Evolutionary conservation across 2,113 vertebrate species (phyloP), one percentile per base, ranked within the genome.

Genomic region (Microtus montanus): DNA sequence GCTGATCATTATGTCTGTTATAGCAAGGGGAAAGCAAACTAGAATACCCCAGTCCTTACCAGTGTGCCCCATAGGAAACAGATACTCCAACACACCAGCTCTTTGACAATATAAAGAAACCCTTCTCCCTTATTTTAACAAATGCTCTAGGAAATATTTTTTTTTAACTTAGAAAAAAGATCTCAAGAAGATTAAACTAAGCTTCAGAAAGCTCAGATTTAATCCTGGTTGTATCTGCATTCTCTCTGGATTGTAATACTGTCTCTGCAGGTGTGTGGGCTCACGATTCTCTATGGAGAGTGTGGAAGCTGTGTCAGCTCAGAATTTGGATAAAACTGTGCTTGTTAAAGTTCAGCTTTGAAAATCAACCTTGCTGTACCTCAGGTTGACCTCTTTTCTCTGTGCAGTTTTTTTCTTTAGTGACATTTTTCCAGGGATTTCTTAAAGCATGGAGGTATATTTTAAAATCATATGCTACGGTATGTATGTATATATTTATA

Each of bases 151-250:
- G 38, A 85, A 91, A 93, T 38, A 11, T 80, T 30, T 92, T 92
- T 92, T 52, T 14, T 52, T 52, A 30, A 84, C 71, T 26, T 89
- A 78, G 19, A 66, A 77, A 61, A 49, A 49, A 22, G n/a, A 83
- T 73, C 17, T 97, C 77, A 75, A 95, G 64, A 86, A 73, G 44
- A 78, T 90, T 92, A 90, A 28, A 38, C 26, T 66, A 85, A 84
- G 79, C 15, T 30, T 9, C 20, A 66, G 87, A 68, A 90, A 79
- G 74, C 35, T 44, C 88, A 68, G 4, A 0, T 64, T 89, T 91
- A 73, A 44, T 86, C 33, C 22, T 78, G 5, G 11, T 61, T 93
- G 19, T 88, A 10, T 70, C 47, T 87, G 91, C 73, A 71, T 49
- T 86, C n/a, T 79, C 7, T 79, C n/a, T 73, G 20, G 20, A 54